phyloP scores from a whole-genome alignment of 2,797 vertebrate genomes.

The Hypotaenidia okinawae region DNA sequence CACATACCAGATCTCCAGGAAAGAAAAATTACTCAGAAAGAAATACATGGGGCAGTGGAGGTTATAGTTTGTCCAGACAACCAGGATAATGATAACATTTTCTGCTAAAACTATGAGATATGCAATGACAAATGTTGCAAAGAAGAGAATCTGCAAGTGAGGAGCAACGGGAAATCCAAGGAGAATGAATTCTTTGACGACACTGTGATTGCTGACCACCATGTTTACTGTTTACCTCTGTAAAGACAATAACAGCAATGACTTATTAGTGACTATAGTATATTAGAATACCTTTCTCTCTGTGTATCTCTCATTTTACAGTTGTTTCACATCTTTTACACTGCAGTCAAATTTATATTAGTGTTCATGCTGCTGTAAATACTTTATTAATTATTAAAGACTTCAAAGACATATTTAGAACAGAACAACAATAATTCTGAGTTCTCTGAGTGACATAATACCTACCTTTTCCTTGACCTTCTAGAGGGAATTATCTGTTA shows the following conservation, averaged over 20 bases:
- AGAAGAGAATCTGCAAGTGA: neutral
- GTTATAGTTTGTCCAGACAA: neutral
- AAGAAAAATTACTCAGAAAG: conserved; percentile 38
- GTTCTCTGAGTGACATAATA: neutral
- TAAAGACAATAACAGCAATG: neutral
- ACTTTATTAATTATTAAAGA: neutral
- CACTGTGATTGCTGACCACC: conserved; percentile 2
- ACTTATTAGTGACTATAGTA: neutral
- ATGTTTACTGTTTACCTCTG: neutral
- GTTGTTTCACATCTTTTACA: neutral
- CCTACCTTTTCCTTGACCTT: neutral
- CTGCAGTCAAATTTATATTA: neutral
- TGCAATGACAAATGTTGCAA: conserved; percentile 19
- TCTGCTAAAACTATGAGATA: conserved; percentile 42
- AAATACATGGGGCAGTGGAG: conserved; percentile 60
- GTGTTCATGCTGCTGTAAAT: neutral
- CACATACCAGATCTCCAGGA: conserved; percentile 39
- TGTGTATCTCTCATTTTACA: neutral
- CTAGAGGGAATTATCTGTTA: neutral
- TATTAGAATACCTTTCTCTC: neutral
- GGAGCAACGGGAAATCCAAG: conserved; percentile 36
- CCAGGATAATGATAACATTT: conserved; percentile 47
- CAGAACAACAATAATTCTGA: neutral
- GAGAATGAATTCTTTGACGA: conserved; percentile 24
- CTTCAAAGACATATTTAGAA: neutral